Base-by-base conservation (phyloP, 2,113 vertebrate genomes). In the Sceloporus undulatus region DNA sequence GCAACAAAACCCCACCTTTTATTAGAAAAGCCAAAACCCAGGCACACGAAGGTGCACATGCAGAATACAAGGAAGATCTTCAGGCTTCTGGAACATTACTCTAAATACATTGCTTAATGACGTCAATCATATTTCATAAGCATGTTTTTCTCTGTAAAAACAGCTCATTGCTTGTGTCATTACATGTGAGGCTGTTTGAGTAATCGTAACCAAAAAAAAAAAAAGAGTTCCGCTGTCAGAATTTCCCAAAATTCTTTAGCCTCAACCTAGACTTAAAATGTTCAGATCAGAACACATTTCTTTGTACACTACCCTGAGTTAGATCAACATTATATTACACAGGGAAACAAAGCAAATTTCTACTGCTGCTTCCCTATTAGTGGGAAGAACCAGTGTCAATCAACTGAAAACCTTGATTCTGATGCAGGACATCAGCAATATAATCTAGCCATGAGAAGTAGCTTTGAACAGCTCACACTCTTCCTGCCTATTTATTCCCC, bases 81-180 rank as follows among this genome's bases (percentile, higher is more conserved):
- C 92, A n/a, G 82, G 92, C 85, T 87, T 82, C 89, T 65, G 0
- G 0, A 87, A 94, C 79, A 88, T 91, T 85, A 29, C 14, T 87
- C 87, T 89, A 87, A 90, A 91, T 84, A 38, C 92, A 89, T 91
- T 88, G 91, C 93, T 95, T 91, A 89, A 85, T 93, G 93, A 95
- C 83, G 92, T 74, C 82, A 91, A 92, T 91, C 88, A 89, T 34
- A 54, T 95, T 95, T 95, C 93, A 94, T 92, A 96, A 96, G 89
- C 0, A 92, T 87, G 79, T 59, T 73, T 19, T 93, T 92, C 93
- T 90, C 93, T 83, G 93, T 94, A 94, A 92, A 94, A 91, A 88
- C 89, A 92, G 90, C 87, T 94, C 92, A 93, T 90, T 88, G 82
- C 91, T 94, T 88, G 90, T 85, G 92, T 91, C 84, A 91, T 89